These are phyloP conservation scores for Drosophila tanythrix DNA, from an alignment of 2,888 invertebrate genomes.

Conservation along the genomic window DNA sequence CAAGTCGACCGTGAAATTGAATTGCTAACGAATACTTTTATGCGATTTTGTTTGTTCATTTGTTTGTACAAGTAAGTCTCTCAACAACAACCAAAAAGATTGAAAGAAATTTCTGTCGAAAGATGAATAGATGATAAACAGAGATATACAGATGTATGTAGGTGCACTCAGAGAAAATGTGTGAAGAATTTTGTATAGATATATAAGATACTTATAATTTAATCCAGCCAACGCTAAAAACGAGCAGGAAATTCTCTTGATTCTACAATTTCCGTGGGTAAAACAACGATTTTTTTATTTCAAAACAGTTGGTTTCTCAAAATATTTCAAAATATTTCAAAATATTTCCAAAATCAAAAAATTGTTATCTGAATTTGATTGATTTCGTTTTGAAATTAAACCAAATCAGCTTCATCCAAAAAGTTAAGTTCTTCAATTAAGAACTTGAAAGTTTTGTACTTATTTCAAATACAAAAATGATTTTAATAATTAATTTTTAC, in stretches of 20 bases:
- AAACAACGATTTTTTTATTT: background rate
- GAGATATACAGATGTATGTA: background rate
- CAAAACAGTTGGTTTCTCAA: background rate
- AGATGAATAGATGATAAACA: slow-evolving; percentile 26
- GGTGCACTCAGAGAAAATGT: slow-evolving; percentile 3
- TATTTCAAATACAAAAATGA: background rate
- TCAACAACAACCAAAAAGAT: slow-evolving; percentile 10
- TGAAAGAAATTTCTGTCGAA: slow-evolving; percentile 2
- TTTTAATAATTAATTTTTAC: background rate
- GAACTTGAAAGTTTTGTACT: background rate
- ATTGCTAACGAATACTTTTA: slow-evolving; percentile 58
- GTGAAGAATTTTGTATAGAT: background rate
- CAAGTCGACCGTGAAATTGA: slow-evolving; percentile 83
- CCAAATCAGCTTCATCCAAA: background rate
- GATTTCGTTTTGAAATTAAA: background rate
- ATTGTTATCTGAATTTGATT: background rate
- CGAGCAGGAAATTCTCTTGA: background rate
- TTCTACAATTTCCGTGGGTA: background rate
- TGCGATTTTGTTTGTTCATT: slow-evolving; percentile 8
- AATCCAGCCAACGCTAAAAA: background rate
- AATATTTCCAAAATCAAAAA: background rate
- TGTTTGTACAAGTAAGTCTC: slow-evolving; percentile 33
- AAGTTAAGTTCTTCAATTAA: background rate
- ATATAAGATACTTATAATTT: background rate
- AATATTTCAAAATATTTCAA: background rate